Conservation (phyloP, 2,888 invertebrate species). For the Mythimna vitellina region DNA sequence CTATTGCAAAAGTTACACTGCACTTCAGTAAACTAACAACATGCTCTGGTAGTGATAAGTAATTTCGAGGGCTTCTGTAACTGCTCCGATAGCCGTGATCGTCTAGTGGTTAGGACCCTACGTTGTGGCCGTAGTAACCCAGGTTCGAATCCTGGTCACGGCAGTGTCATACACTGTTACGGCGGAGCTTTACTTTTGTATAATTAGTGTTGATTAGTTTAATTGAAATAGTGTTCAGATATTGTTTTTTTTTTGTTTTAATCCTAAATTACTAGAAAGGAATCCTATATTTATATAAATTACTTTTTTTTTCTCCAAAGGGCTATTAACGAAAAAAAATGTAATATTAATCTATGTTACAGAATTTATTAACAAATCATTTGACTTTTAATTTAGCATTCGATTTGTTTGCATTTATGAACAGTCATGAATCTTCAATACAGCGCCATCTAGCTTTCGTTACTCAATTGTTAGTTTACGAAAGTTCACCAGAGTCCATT, state of each 20-base stretch:
- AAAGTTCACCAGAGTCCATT: constrained; percentile 58
- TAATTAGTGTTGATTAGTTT: background rate
- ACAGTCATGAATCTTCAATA: background rate
- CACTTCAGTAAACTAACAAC: background rate
- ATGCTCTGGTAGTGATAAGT: background rate
- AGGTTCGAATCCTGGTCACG: constrained; percentile 94
- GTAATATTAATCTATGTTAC: background rate
- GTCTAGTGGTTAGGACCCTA: constrained; percentile 94
- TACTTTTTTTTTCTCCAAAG: background rate
- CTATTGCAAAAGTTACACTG: no score
- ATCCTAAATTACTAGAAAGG: background rate
- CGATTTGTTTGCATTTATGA: background rate
- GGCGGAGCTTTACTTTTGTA: constrained; percentile 73
- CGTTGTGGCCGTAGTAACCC: constrained; percentile 94
- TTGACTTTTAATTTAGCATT: background rate
- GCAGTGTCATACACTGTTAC: constrained; percentile 85
- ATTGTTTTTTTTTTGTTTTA: background rate
- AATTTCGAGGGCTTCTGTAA: accelerated
- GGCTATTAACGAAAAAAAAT: background rate
- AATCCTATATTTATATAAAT: background rate
- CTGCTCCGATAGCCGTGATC: constrained; percentile 91
- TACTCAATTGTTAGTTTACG: constrained; percentile 3
- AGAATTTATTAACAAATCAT: background rate
- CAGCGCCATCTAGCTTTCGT: constrained; percentile 69
- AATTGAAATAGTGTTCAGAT: background rate